Evolutionary conservation across 1,140 invertebrate species (phyloP), one percentile per base, ranked within the genome.

Genomic region (Manduca sexta): DNA sequence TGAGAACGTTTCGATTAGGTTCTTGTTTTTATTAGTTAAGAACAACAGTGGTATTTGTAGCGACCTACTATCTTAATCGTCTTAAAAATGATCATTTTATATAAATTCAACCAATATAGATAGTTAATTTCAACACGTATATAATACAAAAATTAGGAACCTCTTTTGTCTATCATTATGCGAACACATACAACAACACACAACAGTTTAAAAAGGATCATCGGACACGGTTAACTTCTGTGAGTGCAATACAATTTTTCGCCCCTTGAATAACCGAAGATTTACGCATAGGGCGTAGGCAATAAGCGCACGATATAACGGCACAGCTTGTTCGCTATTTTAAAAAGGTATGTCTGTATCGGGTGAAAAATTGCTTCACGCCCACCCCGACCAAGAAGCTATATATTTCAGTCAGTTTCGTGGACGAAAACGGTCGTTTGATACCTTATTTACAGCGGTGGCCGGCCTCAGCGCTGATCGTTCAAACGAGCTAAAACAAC

Each of bases 281-380:
- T 75, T 77, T 75, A 80, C 70, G 73, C 55, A 55, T 52, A 56
- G 59, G 57, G 71, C 69, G 65, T 60, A 57, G 59, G 68, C 63
- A 71, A 70, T 72, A 75, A 70, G 69, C 68, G 56, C 35, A 46
- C 54, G 41, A 56, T 26, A 26, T 26, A 29, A 44, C 30, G 42
- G 43, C 52, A 67, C 60, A 68, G 55, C 43, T 50, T 60, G 43
- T 56, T 59, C 55, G 60, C 64, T 73, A 74, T 72, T 79, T 82
- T 82, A 79, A 82, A 82, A 74, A 68, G 60, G 64, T 71, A 74
- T 60, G 69, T 60, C 67, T 65, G 70, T 65, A 74, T 74, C 60
- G 49, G 21, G 63, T 81, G 72, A 84, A 76, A 81, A 80, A 84
- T 84, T 73, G 59, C 70, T 60, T 72, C 39, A 62, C 56, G 47